phyloP scores from a whole-genome alignment of 2,113 vertebrate species.

The Anseranas semipalmata region DNA sequence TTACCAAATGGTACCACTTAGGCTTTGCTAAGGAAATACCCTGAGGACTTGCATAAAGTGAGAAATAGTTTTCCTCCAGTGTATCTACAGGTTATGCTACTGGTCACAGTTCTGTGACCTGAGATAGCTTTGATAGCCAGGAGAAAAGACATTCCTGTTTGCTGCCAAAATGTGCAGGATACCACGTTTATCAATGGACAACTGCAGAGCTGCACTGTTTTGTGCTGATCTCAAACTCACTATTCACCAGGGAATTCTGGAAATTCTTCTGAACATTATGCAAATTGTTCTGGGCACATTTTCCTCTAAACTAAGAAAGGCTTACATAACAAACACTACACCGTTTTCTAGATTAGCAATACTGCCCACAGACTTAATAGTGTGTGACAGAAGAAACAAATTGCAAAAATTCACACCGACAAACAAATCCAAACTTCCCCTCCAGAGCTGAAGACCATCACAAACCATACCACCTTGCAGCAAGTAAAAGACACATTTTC shows the following conservation, averaged over 20 bases:
- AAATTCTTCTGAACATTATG: conserved; percentile 53
- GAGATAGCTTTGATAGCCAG: not conserved
- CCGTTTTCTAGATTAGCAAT: conserved; percentile 57
- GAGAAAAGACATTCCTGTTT: not conserved
- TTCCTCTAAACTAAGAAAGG: conserved; percentile 47
- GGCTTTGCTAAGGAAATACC: not conserved
- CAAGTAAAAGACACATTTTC: conserved; percentile 17
- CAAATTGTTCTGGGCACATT: conserved; percentile 64
- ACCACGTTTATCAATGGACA: not conserved
- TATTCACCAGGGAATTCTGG: conserved; percentile 4
- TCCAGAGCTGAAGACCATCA: conserved; percentile 60
- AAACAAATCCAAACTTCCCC: conserved; percentile 19
- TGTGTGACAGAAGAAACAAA: conserved; percentile 62
- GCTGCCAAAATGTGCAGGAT: not conserved
- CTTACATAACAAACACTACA: conserved; percentile 43
- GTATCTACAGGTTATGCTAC: not conserved
- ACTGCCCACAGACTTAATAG: conserved; percentile 61
- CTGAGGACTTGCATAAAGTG: not conserved
- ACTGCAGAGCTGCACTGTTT: not conserved
- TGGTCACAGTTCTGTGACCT: not conserved
- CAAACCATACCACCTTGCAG: conserved; percentile 54
- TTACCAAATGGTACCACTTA: not conserved
- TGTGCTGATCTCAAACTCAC: conserved; percentile 19
- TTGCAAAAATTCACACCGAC: conserved; percentile 60
- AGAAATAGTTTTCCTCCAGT: not conserved